Conservation (phyloP, 2,113 vertebrate species). For the Thamnaconus septentrionalis region DNA sequence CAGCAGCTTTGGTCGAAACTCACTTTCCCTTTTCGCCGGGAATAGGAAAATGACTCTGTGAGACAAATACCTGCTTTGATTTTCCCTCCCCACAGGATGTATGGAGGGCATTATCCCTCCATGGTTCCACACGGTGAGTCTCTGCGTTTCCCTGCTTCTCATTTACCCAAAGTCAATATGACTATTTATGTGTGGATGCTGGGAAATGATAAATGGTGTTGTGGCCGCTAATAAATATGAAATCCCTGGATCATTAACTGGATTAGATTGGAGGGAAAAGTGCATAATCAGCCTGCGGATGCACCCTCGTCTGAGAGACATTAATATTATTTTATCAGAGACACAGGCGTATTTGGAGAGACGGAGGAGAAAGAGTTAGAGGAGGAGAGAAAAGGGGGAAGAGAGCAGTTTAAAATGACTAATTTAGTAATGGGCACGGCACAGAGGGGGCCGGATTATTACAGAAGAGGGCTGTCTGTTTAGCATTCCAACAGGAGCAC, state of each 20-base stretch:
- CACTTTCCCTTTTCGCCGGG: too few relatives aligned
- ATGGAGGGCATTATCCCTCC: conserved; percentile 24
- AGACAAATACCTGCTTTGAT: conserved; percentile 32
- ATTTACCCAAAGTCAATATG: conserved; percentile 57
- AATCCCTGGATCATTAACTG: conserved; percentile 66
- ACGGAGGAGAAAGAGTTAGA: conserved; percentile 13
- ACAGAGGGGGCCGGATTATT: conserved; percentile 39
- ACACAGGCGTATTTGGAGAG: conserved; percentile 19
- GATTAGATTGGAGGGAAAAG: conserved; percentile 63
- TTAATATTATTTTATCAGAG: conserved; percentile 36
- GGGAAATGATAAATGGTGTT: conserved; percentile 57
- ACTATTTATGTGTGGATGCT: conserved; percentile 48
- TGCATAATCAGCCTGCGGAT: conserved; percentile 59
- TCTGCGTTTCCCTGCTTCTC: conserved; percentile 38
- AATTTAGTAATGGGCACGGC: conserved; percentile 33
- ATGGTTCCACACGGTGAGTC: conserved; percentile 34
- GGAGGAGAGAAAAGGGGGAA: conserved; percentile 7
- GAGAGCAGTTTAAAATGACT: conserved; percentile 32
- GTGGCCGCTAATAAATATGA: conserved; percentile 61
- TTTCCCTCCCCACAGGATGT: conserved; percentile 2
- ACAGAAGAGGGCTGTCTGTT: conserved; percentile 37
- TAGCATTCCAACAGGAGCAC: conserved; percentile 45
- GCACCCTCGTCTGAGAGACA: conserved; percentile 36
- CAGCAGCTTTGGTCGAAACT: too few relatives aligned
- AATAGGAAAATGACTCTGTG: conserved; percentile 1